Conservation (phyloP, 1,140 invertebrate species). For the Drosophila sproati region DNA sequence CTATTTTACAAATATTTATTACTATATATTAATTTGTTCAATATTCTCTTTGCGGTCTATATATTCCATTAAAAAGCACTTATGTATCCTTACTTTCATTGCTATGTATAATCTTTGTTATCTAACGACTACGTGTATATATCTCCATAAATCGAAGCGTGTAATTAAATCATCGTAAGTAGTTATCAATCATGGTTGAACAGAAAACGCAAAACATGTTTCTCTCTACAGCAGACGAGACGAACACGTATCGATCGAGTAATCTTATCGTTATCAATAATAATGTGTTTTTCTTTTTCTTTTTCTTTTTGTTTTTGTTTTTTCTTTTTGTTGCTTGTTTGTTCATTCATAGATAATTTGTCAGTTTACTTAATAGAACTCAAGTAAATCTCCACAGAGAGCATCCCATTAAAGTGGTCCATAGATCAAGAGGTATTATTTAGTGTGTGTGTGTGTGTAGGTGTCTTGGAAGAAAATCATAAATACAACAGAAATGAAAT, state of each 20-base stretch:
- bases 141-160: constrained; percentile 26
- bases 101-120: constrained; percentile 27
- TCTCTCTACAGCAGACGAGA: neutral
- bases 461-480: neutral
- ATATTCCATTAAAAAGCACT: constrained; percentile 80
- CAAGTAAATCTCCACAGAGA: constrained; percentile 54
- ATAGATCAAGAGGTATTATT: constrained; percentile 80
- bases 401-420: constrained; percentile 69
- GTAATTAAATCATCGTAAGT: constrained; percentile 2
- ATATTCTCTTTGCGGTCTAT: constrained; percentile 66
- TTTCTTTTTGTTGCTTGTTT: neutral
- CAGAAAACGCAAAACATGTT: neutral
- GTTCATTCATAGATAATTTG: constrained; percentile 16
- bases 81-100: constrained; percentile 69
- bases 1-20: constrained; percentile 55
- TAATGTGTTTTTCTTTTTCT: neutral
- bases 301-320: neutral
- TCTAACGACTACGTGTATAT: constrained; percentile 35
- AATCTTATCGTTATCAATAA: constrained; percentile 10
- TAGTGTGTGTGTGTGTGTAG: constrained; percentile 26
- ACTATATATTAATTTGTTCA: constrained; percentile 38
- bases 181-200: neutral
- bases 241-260: neutral
- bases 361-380: constrained; percentile 45
- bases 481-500: constrained; percentile 1